A percentile compares a stretch with the other conserved stretches of the same genome.
Evolutionary conservation across 2,113 vertebrate genomes (phyloP).

Genomic region (Phaethornis superciliosus): DNA sequence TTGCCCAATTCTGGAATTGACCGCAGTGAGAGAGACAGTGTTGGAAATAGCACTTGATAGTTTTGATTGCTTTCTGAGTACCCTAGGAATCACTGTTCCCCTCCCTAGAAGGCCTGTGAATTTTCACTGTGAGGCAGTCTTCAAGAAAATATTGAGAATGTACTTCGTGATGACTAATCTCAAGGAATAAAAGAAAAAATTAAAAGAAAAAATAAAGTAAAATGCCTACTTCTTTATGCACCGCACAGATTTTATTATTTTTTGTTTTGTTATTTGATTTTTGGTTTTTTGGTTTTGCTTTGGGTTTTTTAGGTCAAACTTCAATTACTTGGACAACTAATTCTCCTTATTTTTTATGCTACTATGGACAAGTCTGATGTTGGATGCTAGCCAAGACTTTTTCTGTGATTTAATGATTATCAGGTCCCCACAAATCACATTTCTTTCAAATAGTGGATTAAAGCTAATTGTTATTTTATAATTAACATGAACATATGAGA

Average conservation of each 20-base stretch:
- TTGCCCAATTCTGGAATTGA: not conserved
- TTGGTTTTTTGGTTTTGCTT: rapidly evolving
- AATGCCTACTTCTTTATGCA: not conserved
- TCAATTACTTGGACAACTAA: not conserved
- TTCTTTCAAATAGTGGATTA: not conserved
- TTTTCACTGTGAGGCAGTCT: not conserved
- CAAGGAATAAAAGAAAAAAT: not conserved
- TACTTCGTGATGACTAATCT: not conserved
- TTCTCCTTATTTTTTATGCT: not conserved
- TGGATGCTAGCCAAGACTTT: not conserved
- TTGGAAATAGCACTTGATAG: not conserved
- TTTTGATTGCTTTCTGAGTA: not conserved
- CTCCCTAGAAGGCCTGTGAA: not conserved
- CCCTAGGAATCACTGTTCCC: not conserved
- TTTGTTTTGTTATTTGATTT: not conserved
- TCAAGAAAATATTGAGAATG: not conserved
- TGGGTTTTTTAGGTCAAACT: not conserved
- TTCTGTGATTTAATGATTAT: not conserved
- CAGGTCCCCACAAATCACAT: not conserved
- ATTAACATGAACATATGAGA: not conserved
- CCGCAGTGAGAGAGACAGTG: not conserved
- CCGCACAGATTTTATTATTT: not conserved
- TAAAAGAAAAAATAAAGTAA: not conserved
- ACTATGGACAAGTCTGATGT: rapidly evolving
- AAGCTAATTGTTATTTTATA: conserved; percentile 27